phyloP scores from a whole-genome alignment of 2,113 vertebrate species.

The Oreotrochilus melanogaster region DNA sequence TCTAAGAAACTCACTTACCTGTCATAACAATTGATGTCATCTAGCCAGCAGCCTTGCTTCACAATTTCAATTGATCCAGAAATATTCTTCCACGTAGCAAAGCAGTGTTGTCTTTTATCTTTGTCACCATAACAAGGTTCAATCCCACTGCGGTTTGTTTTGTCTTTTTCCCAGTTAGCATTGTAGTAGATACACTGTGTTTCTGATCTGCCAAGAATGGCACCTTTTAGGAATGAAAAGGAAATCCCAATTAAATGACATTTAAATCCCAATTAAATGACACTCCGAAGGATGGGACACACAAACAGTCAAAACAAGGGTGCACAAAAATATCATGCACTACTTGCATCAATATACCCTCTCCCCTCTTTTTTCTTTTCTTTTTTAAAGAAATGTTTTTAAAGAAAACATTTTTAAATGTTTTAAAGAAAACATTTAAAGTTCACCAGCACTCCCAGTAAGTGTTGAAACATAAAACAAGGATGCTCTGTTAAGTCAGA shows the following conservation, averaged over 20 bases:
- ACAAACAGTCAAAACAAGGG: background rate
- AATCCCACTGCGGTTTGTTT: conserved; percentile 92
- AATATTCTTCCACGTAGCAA: conserved; percentile 97
- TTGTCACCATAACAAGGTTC: conserved; percentile 92
- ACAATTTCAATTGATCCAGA: conserved; percentile 93
- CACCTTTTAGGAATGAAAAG: conserved; percentile 80
- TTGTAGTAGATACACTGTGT: conserved; percentile 96
- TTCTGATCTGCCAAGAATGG: conserved; percentile 96
- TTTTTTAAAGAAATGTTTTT: background rate
- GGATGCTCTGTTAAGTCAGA: background rate
- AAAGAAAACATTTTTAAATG: background rate
- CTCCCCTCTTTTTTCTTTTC: background rate
- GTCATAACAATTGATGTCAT: conserved; percentile 98
- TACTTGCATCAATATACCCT: background rate
- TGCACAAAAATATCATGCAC: background rate
- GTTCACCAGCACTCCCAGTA: background rate
- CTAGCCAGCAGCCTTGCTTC: conserved; percentile 98
- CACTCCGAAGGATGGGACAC: background rate
- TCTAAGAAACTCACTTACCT: conserved; percentile 78
- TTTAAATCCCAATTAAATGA: background rate
- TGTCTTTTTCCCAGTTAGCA: conserved; percentile 97
- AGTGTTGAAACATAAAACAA: background rate
- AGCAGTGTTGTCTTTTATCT: conserved; percentile 95
- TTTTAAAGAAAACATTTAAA: background rate
- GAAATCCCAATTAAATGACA: background rate